Evolutionary conservation across 2,888 invertebrate species (phyloP), one percentile per base, ranked within the genome.

Genomic region (Drosophila ezoana): DNA sequence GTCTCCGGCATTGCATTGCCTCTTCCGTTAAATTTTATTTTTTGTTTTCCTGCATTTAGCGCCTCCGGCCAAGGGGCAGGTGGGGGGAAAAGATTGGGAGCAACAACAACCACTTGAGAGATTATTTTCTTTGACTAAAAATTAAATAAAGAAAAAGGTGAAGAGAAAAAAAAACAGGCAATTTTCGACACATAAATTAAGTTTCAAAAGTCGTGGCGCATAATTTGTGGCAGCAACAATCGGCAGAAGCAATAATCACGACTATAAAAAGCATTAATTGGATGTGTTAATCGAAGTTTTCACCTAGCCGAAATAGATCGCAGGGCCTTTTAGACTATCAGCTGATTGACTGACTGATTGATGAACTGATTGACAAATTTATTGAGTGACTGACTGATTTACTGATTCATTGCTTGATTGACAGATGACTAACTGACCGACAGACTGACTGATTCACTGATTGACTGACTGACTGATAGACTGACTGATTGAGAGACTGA

Each of bases 1-100:
- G 54, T 52, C 44, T 56, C 13, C 48, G 63, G 63, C 40, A 32
- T 48, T 49, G 53, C 63, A 68, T 52, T 60, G 72, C 47, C 65
- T 74, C 80, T 83, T 83, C 80, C 83, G 83, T 52, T 65, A 1
- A 23, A 44, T 47, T 65, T 59, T 72, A 79, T 85, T 45, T 70
- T 58, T 64, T 65, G 59, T 72, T 81, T 85, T 81, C 82, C 80
- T 78, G 75, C 72, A 73, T 87, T 87, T 85, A 87, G 78, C 85
- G 87, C 84, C 85, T 73, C 62, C 67, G 70, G 82, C 61, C 58
- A 59, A 58, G 63, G 72, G 53, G 63, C 38, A 52, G 32, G 9
- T 11, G 8, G 13, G 28, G 51, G 23, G 13, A 13, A 62, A 54
- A n/a, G n/a, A 41, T 20, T 37, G 49, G 37, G 16, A 56, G 45